Evolutionary conservation across 92 coral and sea anemone species (phyloP).

Genomic region (Bergia puertoricense): DNA sequence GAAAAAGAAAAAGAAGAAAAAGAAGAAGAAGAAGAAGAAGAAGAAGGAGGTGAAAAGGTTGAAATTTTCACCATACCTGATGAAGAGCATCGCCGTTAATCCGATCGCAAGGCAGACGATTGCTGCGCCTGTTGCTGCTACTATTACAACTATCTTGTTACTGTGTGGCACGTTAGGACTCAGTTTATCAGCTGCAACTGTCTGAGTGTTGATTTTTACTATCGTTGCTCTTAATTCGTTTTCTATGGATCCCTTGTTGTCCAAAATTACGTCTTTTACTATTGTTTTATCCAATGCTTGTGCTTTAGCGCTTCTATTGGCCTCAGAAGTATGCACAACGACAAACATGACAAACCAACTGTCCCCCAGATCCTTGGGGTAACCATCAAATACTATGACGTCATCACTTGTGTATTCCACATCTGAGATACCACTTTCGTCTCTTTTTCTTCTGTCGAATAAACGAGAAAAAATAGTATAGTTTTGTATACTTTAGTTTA

Average conservation of each 20-base stretch:
- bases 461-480: not conserved
- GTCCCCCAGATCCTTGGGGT: not conserved
- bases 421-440: not conserved
- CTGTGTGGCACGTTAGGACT: not conserved
- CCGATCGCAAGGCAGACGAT: slow-evolving; percentile 12
- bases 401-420: slow-evolving; percentile 6
- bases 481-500: too few species aligned
- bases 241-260: not conserved
- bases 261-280: slow-evolving; percentile 1
- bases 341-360: slow-evolving; percentile 22
- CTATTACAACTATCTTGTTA: not conserved
- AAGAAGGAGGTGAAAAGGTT: too few species aligned
- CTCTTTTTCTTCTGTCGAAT: not conserved
- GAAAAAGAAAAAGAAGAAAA: too few species aligned
- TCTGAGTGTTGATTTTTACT: not conserved
- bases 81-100: slow-evolving; percentile 1
- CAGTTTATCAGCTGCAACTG: not conserved
- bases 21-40: too few species aligned
- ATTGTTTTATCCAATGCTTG: not conserved
- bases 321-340: not conserved
- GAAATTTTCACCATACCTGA: not conserved
- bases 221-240: not conserved
- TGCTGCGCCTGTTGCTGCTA: slow-evolving; percentile 13
- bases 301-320: not conserved
- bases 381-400: slow-evolving; percentile 30